phyloP scores from a whole-genome alignment of 2,888 invertebrate genomes.

The Cryptops parisi region DNA sequence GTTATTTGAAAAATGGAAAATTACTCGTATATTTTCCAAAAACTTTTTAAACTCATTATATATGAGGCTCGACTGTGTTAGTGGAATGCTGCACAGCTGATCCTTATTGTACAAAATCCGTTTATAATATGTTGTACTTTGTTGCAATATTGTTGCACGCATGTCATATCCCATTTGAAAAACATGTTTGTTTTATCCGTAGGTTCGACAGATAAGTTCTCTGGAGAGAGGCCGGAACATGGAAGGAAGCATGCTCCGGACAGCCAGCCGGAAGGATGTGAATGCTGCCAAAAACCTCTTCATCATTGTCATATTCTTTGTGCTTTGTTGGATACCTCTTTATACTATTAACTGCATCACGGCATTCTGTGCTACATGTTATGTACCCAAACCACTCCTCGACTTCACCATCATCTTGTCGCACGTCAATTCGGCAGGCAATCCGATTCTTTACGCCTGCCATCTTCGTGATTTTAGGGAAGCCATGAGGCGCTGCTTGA shows the following conservation, averaged over 20 bases:
- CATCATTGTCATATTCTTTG: slow-evolving; percentile 84
- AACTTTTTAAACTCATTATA: no score
- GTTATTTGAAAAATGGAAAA: no score
- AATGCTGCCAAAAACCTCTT: slow-evolving; percentile 85
- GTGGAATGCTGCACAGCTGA: no score
- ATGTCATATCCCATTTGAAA: no score
- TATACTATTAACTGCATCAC: slow-evolving; percentile 86
- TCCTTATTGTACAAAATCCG: no score
- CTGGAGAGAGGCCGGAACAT: slow-evolving; percentile 15
- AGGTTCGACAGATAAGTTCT: slow-evolving; percentile 48
- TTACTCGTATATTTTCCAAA: no score
- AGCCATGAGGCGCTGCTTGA: slow-evolving; percentile 38
- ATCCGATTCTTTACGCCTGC: slow-evolving; percentile 83
- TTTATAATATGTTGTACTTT: no score
- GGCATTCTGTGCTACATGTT: slow-evolving; percentile 33
- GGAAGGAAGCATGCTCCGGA: slow-evolving; percentile 40
- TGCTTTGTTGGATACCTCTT: slow-evolving; percentile 87
- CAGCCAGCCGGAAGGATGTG: slow-evolving; percentile 69
- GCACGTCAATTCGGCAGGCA: slow-evolving; percentile 85
- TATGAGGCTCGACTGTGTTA: no score
- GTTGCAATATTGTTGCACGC: no score
- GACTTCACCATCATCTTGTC: slow-evolving; percentile 63
- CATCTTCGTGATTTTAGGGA: slow-evolving; percentile 74
- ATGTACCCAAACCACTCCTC: slow-evolving; percentile 4
- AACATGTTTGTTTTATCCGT: slow-evolving; percentile 31